Evolutionary conservation across 2,797 vertebrate genomes (phyloP).

Genomic region (Tapirus indicus): DNA sequence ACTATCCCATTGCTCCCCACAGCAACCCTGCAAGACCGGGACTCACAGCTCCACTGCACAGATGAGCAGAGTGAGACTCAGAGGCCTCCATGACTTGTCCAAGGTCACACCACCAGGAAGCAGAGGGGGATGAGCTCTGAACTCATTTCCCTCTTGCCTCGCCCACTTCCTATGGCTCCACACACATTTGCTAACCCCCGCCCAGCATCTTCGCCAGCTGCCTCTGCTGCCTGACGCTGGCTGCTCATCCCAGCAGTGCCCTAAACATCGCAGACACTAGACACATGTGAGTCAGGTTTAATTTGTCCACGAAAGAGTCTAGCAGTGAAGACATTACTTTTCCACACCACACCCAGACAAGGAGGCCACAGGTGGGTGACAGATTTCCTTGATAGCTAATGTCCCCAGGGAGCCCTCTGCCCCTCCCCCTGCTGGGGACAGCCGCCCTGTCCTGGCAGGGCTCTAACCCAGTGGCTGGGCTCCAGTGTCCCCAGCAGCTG

Average conservation of each 20-base stretch:
- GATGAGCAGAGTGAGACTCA: not conserved
- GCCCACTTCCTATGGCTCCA: not conserved
- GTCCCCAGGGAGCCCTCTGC: not conserved
- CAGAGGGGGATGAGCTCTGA: not conserved
- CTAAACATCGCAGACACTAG: not conserved
- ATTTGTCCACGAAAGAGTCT: not conserved
- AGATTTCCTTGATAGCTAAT: not conserved
- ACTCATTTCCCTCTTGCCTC: not conserved
- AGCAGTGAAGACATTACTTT: not conserved
- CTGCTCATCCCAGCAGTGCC: not conserved
- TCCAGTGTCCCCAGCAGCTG: not conserved
- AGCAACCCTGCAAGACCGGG: not conserved
- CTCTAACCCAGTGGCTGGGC: not conserved
- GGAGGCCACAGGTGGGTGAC: not conserved
- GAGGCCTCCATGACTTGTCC: not conserved
- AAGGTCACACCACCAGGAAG: not conserved
- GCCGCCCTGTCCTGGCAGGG: not conserved
- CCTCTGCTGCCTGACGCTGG: accelerated
- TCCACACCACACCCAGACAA: not conserved
- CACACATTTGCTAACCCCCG: accelerated
- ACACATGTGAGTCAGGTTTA: not conserved
- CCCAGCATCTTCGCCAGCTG: accelerated
- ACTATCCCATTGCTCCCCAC: not conserved
- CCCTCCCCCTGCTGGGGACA: too few species aligned
- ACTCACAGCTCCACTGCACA: not conserved